phyloP scores from a whole-genome alignment of 23 tunicate species.

The Styela clava region DNA sequence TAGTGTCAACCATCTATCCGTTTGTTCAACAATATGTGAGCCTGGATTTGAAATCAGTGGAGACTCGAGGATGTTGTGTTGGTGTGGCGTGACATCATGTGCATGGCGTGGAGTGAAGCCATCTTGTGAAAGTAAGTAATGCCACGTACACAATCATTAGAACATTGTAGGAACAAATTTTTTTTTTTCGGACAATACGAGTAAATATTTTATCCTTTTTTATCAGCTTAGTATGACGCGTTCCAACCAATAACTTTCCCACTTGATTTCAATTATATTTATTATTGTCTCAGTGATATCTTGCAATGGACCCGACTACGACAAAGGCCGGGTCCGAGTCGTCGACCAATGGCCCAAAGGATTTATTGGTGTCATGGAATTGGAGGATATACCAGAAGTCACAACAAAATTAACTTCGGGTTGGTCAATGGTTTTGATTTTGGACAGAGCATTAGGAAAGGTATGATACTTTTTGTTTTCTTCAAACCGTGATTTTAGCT shows the following conservation, averaged over 20 bases:
- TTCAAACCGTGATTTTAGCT: no score
- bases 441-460: constrained; percentile 15
- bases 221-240: background rate
- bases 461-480: constrained; percentile 15
- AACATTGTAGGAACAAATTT: background rate
- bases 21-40: constrained; percentile 18
- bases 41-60: constrained; percentile 26
- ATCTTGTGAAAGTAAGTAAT: constrained; percentile 51
- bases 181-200: no score
- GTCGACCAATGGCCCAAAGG: constrained; percentile 26
- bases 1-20: constrained; percentile 15
- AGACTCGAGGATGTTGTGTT: constrained; percentile 35
- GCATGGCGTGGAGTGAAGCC: constrained; percentile 63
- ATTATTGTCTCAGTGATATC: background rate
- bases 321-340: constrained; percentile 14
- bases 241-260: no score
- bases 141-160: background rate
- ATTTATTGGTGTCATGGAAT: constrained; percentile 13
- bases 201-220: background rate
- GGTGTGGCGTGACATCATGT: constrained; percentile 47
- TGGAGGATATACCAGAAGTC: background rate
- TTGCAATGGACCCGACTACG: constrained; percentile 13
- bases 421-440: constrained; percentile 20
- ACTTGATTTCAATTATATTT: no score
- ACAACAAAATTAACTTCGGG: constrained; percentile 16